Evolutionary conservation across 2,113 vertebrate species (phyloP).

Genomic region (Hemiscyllium ocellatum): DNA sequence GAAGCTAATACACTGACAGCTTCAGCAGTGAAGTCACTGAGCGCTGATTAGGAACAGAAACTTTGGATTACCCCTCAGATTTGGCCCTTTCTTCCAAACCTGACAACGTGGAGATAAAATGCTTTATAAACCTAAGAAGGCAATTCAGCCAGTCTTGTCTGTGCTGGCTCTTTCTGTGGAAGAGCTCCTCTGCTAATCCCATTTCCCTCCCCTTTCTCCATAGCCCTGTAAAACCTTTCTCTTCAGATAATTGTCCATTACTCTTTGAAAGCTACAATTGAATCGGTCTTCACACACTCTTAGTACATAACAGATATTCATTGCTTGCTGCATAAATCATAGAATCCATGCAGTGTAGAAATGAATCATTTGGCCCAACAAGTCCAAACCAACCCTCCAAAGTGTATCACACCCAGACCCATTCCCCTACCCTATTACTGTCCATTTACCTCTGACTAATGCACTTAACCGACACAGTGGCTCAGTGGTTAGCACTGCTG

Average conservation of each 20-base stretch:
- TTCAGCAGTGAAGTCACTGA: not conserved
- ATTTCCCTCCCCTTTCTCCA: not conserved
- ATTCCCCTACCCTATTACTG: too few relatives aligned
- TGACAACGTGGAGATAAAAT: not conserved
- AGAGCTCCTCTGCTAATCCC: not conserved
- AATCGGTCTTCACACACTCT: not conserved
- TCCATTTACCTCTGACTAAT: too few relatives aligned
- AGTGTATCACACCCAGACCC: too few relatives aligned
- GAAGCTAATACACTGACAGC: not conserved
- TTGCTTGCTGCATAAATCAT: too few relatives aligned
- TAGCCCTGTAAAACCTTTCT: not conserved
- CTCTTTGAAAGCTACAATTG: not conserved
- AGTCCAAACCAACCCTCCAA: too few relatives aligned
- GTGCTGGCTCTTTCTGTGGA: not conserved
- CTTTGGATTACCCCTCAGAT: not conserved
- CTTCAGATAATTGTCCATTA: not conserved
- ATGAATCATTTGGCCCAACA: too few relatives aligned
- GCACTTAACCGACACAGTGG: too few relatives aligned
- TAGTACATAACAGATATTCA: too few relatives aligned
- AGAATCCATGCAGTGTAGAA: too few relatives aligned
- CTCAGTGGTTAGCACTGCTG: too few relatives aligned
- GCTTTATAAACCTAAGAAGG: not conserved
- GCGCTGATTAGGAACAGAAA: not conserved
- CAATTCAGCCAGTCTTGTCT: not conserved
- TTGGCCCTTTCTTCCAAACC: not conserved